These are phyloP conservation scores for Actias luna DNA, from an alignment of 2,888 invertebrate species.

Conservation along the genomic window DNA sequence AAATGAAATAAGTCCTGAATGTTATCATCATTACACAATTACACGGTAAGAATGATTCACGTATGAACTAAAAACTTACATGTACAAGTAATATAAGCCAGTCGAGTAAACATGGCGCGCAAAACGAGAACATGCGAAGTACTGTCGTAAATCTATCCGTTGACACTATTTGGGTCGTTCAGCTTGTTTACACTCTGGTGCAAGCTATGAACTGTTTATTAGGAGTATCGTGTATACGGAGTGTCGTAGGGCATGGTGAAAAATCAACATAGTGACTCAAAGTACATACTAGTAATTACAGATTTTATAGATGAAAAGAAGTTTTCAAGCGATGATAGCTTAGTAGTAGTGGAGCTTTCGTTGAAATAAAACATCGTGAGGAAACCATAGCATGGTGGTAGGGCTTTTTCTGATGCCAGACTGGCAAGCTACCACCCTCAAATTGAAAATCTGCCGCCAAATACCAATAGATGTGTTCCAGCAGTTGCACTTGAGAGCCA, in stretches of 20 bases:
- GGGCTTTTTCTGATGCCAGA: neutral
- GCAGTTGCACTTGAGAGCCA: too few relatives aligned
- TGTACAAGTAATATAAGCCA: constrained; percentile 12
- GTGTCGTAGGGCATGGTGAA: neutral
- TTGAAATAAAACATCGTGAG: too few relatives aligned
- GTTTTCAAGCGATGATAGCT: too few relatives aligned
- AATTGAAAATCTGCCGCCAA: too few relatives aligned
- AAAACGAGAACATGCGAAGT: constrained; percentile 33
- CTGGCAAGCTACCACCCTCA: too few relatives aligned
- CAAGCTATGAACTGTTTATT: neutral
- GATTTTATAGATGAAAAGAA: too few relatives aligned
- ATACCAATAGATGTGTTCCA: too few relatives aligned
- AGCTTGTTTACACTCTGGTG: constrained; percentile 15
- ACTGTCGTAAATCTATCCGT: constrained; percentile 42
- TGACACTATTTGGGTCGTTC: constrained; percentile 42
- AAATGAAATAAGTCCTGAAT: neutral
- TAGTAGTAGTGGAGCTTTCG: too few relatives aligned
- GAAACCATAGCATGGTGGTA: too few relatives aligned
- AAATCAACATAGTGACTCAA: neutral
- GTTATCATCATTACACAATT: neutral
- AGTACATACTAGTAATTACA: neutral
- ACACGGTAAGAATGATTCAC: constrained; percentile 2
- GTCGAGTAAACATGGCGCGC: constrained; percentile 17
- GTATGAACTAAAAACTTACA: neutral
- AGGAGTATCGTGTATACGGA: neutral